Evolutionary conservation across 2,113 vertebrate species (phyloP).

Genomic region (Mus pahari): DNA sequence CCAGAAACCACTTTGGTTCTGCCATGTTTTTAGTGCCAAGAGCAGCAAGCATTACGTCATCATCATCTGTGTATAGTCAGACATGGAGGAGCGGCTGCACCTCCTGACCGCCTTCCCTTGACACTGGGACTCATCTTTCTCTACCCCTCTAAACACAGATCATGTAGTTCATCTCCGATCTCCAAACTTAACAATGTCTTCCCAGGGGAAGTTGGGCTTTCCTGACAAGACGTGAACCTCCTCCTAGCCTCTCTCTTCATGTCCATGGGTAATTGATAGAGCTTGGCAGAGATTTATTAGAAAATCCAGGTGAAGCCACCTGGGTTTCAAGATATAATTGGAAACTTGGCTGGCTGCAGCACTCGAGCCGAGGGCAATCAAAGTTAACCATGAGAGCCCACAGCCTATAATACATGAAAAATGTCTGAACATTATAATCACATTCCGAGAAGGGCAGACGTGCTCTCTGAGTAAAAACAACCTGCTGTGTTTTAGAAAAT

Average conservation of each 20-base stretch:
- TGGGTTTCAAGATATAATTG: constrained; percentile 52
- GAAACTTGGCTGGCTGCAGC: constrained; percentile 67
- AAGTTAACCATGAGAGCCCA: constrained; percentile 10
- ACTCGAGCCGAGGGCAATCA: neutral
- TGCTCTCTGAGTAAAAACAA: constrained; percentile 68
- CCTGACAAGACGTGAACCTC: neutral
- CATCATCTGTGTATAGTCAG: neutral
- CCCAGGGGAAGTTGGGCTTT: neutral
- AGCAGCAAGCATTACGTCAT: neutral
- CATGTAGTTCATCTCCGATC: neutral
- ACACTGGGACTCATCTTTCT: neutral
- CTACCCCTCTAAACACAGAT: neutral
- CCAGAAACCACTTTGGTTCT: neutral
- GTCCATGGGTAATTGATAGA: constrained; percentile 1
- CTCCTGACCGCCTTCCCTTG: neutral
- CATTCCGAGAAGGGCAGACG: constrained; percentile 38
- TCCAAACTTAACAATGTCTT: neutral
- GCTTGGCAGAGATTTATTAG: constrained; percentile 53
- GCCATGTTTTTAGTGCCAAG: neutral
- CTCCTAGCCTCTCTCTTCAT: neutral
- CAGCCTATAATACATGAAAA: constrained; percentile 51
- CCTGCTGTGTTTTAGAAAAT: neutral
- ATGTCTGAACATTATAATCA: constrained; percentile 16
- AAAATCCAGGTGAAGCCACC: constrained; percentile 71
- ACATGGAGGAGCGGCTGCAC: neutral